Evolutionary conservation across 2,797 vertebrate species (phyloP).

Genomic region (Petrocephalus schoutedeni): DNA sequence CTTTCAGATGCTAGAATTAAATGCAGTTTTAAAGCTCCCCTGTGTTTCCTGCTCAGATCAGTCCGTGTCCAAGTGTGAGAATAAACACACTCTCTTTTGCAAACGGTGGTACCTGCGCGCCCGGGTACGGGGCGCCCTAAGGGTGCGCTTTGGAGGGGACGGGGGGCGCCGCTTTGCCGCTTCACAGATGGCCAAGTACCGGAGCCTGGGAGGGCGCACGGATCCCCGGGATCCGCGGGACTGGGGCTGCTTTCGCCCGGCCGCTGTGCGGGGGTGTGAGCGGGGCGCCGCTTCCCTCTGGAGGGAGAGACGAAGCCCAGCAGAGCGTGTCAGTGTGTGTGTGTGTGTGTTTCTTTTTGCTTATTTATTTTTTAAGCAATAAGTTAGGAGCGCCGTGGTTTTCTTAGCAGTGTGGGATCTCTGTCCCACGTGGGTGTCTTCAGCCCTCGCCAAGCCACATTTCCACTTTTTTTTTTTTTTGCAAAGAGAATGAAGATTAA

Average conservation of each 20-base stretch:
- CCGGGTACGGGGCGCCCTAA: neutral
- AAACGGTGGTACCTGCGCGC: neutral
- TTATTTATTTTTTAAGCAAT: neutral
- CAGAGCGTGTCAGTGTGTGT: too few relatives aligned
- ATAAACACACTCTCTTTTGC: neutral
- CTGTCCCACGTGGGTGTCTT: neutral
- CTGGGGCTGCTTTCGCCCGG: too few relatives aligned
- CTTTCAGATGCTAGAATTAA: neutral
- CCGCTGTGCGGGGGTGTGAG: too few relatives aligned
- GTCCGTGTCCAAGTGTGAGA: neutral
- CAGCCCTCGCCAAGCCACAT: neutral
- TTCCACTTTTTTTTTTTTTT: neutral
- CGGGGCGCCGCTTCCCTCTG: too few relatives aligned
- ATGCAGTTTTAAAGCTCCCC: neutral
- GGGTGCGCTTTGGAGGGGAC: neutral
- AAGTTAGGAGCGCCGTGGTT: neutral
- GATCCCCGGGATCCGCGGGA: too few relatives aligned
- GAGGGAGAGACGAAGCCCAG: too few relatives aligned
- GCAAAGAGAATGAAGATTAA: neutral
- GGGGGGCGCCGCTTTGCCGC: neutral
- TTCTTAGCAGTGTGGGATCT: neutral
- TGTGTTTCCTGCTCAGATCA: neutral
- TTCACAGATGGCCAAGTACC: too few relatives aligned
- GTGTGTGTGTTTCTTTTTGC: too few relatives aligned
- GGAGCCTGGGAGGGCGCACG: neutral